These are phyloP conservation scores for Vesta saturnalis DNA, from an alignment of 2,888 invertebrate species.

Conservation along the genomic window DNA sequence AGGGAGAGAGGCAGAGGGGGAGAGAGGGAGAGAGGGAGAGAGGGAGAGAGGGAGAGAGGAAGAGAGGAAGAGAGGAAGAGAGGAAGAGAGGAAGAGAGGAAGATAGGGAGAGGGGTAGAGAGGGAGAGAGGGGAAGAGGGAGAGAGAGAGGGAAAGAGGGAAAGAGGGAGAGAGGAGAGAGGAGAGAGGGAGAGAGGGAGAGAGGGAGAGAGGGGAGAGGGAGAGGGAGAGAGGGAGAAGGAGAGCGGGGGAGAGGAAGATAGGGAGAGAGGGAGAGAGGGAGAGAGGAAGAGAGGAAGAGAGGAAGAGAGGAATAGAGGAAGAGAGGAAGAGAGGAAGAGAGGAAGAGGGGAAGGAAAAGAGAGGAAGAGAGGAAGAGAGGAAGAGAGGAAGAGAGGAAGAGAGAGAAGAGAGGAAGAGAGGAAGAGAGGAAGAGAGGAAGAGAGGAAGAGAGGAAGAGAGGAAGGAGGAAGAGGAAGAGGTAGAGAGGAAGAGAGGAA, in stretches of 20 bases:
- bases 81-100: not conserved
- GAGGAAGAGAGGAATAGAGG: too few relatives aligned
- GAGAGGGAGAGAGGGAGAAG: not conserved
- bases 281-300: too few relatives aligned
- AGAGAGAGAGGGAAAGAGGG: not conserved
- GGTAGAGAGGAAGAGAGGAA: too few relatives aligned
- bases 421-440: too few relatives aligned
- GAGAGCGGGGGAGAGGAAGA: not conserved
- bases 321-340: too few relatives aligned
- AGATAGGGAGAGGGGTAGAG: too few relatives aligned
- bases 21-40: not conserved
- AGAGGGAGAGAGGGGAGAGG: not conserved
- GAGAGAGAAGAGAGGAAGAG: too few relatives aligned
- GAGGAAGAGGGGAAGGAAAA: too few relatives aligned
- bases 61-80: not conserved
- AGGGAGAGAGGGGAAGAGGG: not conserved
- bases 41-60: not conserved
- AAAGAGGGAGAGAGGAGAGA: not conserved
- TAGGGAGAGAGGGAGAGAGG: not conserved
- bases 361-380: too few relatives aligned
- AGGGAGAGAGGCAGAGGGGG: not conserved
- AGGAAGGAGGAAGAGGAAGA: too few relatives aligned
- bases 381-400: too few relatives aligned
- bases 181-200: not conserved
- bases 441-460: too few relatives aligned